Base-by-base conservation (phyloP, 1,140 invertebrate genomes). In the Drosophila trapezifrons region DNA sequence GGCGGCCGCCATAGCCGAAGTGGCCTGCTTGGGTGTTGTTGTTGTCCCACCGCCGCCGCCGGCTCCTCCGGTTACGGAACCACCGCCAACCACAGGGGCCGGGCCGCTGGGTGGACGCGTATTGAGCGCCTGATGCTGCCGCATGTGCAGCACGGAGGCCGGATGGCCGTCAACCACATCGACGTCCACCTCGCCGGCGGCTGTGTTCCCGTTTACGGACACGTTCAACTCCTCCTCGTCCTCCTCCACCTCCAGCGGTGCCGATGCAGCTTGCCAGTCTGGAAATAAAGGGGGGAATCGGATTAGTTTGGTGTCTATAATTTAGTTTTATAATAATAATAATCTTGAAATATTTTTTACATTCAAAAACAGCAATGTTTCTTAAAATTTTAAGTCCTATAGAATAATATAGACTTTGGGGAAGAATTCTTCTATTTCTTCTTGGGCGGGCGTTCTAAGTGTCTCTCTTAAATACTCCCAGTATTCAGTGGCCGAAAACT, bases 91-190 rank as follows among this genome's bases (percentile, higher is more conserved):
- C 32, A 6, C 18, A 3, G 64, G 27, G 51, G 67, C 25, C 25
- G 75, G 45, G 45, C 55, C 38, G 13, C 51, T 52, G 43, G 69
- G 29, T 18, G 76, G 65, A 22, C 77, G 83, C 40, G 86, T 78
- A 22, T 78, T 71, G 45, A 83, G 81, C 29, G 80, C 69, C 43
- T 89, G 85, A 59, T 89, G 85, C 78, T 89, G 85, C 56, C 86
- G 86, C 81, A 85, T 85, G 62, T 80, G 83, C 62, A 82, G 55
- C 80, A 86, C 90, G 4, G 78, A 84, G 40, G 75, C 67, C n/a
- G 79, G 87, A 81, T 90, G 87, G 9, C 85, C 85, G 66, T 90
- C 85, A 20, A 90, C 85, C 69, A 90, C 85, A 78, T 89, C 84
- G n/a, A 80, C 84, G 54, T 85, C 81, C 22, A 76, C 42, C 42